Evolutionary conservation across 2,113 vertebrate genomes (phyloP).

Genomic region (Typhlomys cinereus): DNA sequence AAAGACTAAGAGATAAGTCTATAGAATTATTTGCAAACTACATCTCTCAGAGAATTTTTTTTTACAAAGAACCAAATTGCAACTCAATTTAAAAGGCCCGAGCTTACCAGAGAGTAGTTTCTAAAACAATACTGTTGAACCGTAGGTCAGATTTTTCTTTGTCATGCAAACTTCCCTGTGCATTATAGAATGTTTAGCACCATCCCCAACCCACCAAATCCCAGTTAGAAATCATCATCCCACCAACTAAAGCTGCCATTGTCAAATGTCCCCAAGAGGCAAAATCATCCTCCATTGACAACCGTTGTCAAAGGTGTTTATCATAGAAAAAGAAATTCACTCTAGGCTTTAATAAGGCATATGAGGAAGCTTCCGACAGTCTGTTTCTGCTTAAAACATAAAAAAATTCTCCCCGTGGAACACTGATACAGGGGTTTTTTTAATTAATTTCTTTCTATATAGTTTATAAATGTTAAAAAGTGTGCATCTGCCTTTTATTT

Average conservation of each 20-base stretch:
- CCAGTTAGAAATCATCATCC: background rate
- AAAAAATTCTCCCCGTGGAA: background rate
- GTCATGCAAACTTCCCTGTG: background rate
- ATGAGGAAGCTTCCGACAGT: background rate
- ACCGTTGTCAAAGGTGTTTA: background rate
- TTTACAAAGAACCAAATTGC: background rate
- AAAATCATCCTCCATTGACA: background rate
- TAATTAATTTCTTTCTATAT: too few species aligned
- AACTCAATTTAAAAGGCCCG: background rate
- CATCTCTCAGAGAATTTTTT: rapidly evolving
- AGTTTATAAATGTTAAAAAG: background rate
- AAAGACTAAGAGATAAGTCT: background rate
- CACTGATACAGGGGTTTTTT: too few species aligned
- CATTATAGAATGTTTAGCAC: background rate
- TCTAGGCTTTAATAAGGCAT: background rate
- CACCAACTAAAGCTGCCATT: background rate
- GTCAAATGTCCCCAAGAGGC: background rate
- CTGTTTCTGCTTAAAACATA: background rate
- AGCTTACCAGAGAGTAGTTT: background rate
- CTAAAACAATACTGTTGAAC: background rate
- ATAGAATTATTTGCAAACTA: background rate
- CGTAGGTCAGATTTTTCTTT: background rate
- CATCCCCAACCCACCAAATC: background rate
- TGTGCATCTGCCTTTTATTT: constrained; percentile 21
- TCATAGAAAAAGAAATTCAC: background rate